These are phyloP conservation scores for Natrix natrix DNA, from an alignment of 2,797 vertebrate species.

Conservation along the genomic window DNA sequence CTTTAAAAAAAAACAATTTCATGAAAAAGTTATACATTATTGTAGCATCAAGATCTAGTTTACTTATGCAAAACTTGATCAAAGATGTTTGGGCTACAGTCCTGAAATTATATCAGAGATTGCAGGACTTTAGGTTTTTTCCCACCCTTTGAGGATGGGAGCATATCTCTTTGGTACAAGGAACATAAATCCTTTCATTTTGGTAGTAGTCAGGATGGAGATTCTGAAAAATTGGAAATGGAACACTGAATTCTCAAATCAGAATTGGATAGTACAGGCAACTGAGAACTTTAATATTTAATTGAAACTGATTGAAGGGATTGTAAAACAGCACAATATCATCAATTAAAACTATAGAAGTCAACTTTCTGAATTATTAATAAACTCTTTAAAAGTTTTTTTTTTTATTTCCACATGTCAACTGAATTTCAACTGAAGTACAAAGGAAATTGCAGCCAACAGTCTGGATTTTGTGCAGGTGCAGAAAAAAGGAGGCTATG, in stretches of 20 bases:
- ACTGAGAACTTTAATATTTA: not conserved
- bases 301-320: not conserved
- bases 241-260: not conserved
- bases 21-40: not conserved
- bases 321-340: not conserved
- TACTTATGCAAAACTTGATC: slow-evolving; percentile 15
- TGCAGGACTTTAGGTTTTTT: not conserved
- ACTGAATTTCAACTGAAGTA: slow-evolving; percentile 17
- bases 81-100: not conserved
- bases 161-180: not conserved
- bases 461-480: slow-evolving; percentile 58
- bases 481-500: slow-evolving; percentile 46
- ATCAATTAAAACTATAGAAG: not conserved
- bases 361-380: not conserved
- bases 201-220: not conserved
- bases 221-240: not conserved
- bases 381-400: not conserved
- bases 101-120: not conserved
- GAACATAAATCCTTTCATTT: not conserved
- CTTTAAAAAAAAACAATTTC: not conserved
- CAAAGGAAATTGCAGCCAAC: slow-evolving; percentile 40
- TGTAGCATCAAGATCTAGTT: slow-evolving; percentile 27
- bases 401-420: not conserved
- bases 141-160: not conserved
- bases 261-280: not conserved